Evolutionary conservation across 2,113 vertebrate species (phyloP).

Genomic region (Pachypanchax playfairii): DNA sequence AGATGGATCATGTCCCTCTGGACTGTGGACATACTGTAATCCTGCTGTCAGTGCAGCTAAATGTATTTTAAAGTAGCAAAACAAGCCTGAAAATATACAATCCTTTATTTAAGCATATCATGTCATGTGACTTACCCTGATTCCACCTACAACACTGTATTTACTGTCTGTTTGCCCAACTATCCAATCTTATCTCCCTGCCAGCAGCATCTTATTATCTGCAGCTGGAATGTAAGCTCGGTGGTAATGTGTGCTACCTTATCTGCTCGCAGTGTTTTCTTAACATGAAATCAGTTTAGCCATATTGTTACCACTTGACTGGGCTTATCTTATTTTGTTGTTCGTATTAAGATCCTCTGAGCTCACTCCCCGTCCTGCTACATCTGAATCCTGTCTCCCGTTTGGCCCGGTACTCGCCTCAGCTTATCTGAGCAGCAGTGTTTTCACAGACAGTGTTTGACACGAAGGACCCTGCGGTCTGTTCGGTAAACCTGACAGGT

Average conservation of each 20-base stretch:
- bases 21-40: too few species aligned
- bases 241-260: slow-evolving; percentile 58
- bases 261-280: slow-evolving; percentile 55
- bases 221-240: slow-evolving; percentile 47
- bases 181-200: slow-evolving; percentile 55
- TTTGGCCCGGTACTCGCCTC: slow-evolving; percentile 22
- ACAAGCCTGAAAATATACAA: too few species aligned
- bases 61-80: slow-evolving; percentile 3
- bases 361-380: slow-evolving; percentile 10
- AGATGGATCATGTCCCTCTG: too few species aligned
- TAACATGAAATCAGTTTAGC: slow-evolving; percentile 51
- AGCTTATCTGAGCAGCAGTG: slow-evolving; percentile 63
- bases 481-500: slow-evolving; percentile 50
- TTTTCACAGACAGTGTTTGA: slow-evolving; percentile 73
- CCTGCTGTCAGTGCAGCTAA: not conserved
- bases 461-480: slow-evolving; percentile 40
- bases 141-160: slow-evolving; percentile 29
- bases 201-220: slow-evolving; percentile 67
- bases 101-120: slow-evolving; percentile 21
- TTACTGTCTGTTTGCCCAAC: slow-evolving; percentile 38
- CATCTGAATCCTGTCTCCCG: slow-evolving; percentile 17
- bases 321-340: slow-evolving; percentile 43
- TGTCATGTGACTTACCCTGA: slow-evolving; percentile 32
- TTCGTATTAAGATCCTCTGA: slow-evolving; percentile 38
- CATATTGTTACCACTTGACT: slow-evolving; percentile 46